A percentile compares a stretch with the other conserved stretches of the same genome.
Evolutionary conservation across 2,888 invertebrate genomes (phyloP).

Genomic region (Anorthoa munda): DNA sequence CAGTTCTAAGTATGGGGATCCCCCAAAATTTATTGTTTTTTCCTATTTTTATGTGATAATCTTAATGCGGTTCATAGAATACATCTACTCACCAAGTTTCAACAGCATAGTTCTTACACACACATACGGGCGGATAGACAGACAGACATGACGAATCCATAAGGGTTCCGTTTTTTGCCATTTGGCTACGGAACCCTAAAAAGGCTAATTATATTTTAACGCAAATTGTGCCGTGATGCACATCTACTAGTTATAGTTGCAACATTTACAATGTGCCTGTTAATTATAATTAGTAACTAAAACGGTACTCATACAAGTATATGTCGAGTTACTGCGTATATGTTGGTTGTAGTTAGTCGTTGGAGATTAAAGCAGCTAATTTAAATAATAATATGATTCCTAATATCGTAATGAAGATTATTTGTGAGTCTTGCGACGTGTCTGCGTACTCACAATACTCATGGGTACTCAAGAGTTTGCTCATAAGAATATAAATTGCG

Average conservation of each 20-base stretch:
- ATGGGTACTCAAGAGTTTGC: slow-evolving; percentile 28
- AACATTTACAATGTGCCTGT: slow-evolving; percentile 45
- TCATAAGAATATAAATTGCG: slow-evolving; percentile 64
- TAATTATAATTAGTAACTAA: slow-evolving; percentile 38
- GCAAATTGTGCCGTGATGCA: slow-evolving; percentile 14
- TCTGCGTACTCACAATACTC: slow-evolving; percentile 40
- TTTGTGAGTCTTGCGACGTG: slow-evolving; percentile 33
- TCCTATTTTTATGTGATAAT: no score
- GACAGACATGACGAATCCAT: no score
- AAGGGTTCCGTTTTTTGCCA: no score
- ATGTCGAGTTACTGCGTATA: slow-evolving; percentile 15
- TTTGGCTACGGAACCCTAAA: no score
- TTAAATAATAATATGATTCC: slow-evolving; percentile 49
- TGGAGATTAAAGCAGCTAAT: slow-evolving; percentile 28
- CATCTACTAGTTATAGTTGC: slow-evolving; percentile 19
- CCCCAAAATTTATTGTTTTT: no score
- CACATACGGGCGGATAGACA: no score
- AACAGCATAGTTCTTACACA: no score
- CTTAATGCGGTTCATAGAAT: no score
- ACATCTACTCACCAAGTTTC: no score
- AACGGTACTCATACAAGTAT: slow-evolving; percentile 34
- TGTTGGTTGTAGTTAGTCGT: slow-evolving; percentile 2
- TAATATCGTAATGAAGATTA: slow-evolving; percentile 36
- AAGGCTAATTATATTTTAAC: not conserved
- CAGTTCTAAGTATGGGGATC: no score